phyloP scores from a whole-genome alignment of 2,888 invertebrate species.

The Siphonodentalium dalli region DNA sequence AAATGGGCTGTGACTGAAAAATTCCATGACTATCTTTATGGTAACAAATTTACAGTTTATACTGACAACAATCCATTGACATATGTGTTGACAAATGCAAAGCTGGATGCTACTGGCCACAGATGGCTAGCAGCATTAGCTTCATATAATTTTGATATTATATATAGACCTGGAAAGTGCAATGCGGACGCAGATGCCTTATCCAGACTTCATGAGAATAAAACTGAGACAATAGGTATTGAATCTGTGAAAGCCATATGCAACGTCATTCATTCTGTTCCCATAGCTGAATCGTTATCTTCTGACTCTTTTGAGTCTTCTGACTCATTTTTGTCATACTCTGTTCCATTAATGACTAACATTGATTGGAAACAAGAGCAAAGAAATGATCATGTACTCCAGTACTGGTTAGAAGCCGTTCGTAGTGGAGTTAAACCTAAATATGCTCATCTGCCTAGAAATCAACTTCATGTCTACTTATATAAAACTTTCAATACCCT shows the following conservation, averaged over 20 bases:
- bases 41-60: conserved; percentile 17
- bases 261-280: background rate
- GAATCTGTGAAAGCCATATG: conserved; percentile 10
- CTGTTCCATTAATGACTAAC: background rate
- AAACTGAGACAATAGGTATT: background rate
- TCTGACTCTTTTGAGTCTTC: background rate
- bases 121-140: conserved; percentile 26
- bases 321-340: background rate
- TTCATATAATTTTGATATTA: conserved; percentile 24
- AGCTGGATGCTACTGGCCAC: conserved; percentile 30
- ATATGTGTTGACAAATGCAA: conserved; percentile 26
- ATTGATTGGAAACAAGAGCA: conserved; percentile 4
- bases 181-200: conserved; percentile 31
- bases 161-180: conserved; percentile 25
- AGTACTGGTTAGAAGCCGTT: background rate
- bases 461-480: background rate
- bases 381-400: conserved; percentile 4
- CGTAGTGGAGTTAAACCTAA: too few species aligned
- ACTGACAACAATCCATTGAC: conserved; percentile 33
- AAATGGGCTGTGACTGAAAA: conserved; percentile 28
- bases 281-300: background rate
- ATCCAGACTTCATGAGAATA: conserved; percentile 25
- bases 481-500: conserved; percentile 10
- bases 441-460: too few species aligned
- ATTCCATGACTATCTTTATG: conserved; percentile 22